These are phyloP conservation scores for Nanorana parkeri DNA, from an alignment of 2,113 vertebrate genomes.

Conservation along the genomic window DNA sequence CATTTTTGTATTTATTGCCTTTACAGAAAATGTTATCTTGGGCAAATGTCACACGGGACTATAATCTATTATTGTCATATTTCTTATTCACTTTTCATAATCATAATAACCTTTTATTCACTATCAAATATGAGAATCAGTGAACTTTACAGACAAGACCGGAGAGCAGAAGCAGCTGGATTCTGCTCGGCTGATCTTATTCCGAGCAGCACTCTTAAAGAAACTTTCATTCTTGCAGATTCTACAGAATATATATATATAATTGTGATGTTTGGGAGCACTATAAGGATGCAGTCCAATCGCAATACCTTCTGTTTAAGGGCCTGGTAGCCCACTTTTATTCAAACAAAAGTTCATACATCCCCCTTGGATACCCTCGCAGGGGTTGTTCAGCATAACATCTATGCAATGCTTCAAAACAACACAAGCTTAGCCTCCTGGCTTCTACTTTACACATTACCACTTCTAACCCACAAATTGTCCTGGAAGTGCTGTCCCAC, in stretches of 20 bases:
- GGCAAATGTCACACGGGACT: constrained; percentile 18
- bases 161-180: not conserved
- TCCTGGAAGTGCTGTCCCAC: too few species aligned
- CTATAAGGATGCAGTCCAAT: too few species aligned
- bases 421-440: too few species aligned
- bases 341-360: too few species aligned
- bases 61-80: constrained; percentile 23
- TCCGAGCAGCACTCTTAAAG: not conserved
- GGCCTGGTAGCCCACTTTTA: too few species aligned
- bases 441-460: too few species aligned
- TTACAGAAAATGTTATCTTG: constrained; percentile 8
- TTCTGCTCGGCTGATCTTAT: not conserved
- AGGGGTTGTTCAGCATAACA: too few species aligned
- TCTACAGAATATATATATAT: constrained; percentile 2
- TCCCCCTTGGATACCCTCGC: too few species aligned
- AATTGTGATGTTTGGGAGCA: too few species aligned
- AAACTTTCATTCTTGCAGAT: not conserved
- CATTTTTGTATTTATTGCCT: not conserved
- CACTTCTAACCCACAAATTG: too few species aligned
- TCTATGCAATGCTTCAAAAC: too few species aligned
- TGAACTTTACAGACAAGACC: constrained; percentile 29
- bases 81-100: constrained; percentile 4
- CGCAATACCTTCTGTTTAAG: too few species aligned
- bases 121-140: constrained; percentile 25
- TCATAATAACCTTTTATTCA: constrained; percentile 49